Evolutionary conservation across 1,140 invertebrate genomes (phyloP).

Genomic region (Luehdorfia chinensis): DNA sequence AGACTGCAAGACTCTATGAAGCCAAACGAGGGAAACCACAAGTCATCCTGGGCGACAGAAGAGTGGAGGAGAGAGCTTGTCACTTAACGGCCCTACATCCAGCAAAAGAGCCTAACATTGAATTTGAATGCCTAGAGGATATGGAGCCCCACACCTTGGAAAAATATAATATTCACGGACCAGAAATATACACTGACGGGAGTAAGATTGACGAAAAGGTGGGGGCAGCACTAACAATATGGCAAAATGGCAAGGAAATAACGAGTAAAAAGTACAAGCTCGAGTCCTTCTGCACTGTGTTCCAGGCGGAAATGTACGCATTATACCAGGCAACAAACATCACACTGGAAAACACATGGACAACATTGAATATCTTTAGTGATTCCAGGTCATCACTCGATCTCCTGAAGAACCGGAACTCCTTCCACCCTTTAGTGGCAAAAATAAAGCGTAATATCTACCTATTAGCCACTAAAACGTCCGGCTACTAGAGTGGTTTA

Average conservation of each 20-base stretch:
- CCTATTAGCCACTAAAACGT: too few species aligned
- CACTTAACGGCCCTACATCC: not conserved
- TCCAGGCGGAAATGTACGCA: slow-evolving; percentile 28
- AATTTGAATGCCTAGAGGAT: not conserved
- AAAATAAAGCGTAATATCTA: too few species aligned
- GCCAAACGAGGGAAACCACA: not conserved
- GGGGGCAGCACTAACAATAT: slow-evolving; percentile 29
- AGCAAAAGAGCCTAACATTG: not conserved
- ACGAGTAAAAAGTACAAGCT: slow-evolving; percentile 19
- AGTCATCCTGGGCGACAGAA: not conserved
- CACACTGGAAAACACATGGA: not conserved
- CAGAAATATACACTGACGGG: slow-evolving; percentile 29
- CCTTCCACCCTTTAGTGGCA: slow-evolving; percentile 12
- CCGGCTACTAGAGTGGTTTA: too few species aligned
- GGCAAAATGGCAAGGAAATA: slow-evolving; percentile 21
- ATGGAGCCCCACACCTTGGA: not conserved
- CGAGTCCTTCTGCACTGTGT: slow-evolving; percentile 26
- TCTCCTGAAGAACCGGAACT: slow-evolving; percentile 10
- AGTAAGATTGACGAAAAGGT: slow-evolving; percentile 27
- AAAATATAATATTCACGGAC: slow-evolving; percentile 1
- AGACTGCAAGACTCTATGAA: not conserved
- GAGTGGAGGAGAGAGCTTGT: not conserved
- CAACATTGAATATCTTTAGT: not conserved
- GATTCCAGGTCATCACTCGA: not conserved
- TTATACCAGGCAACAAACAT: slow-evolving; percentile 15